Base-by-base conservation (phyloP, 2,113 vertebrate species). In the Oenanthe melanoleuca region DNA sequence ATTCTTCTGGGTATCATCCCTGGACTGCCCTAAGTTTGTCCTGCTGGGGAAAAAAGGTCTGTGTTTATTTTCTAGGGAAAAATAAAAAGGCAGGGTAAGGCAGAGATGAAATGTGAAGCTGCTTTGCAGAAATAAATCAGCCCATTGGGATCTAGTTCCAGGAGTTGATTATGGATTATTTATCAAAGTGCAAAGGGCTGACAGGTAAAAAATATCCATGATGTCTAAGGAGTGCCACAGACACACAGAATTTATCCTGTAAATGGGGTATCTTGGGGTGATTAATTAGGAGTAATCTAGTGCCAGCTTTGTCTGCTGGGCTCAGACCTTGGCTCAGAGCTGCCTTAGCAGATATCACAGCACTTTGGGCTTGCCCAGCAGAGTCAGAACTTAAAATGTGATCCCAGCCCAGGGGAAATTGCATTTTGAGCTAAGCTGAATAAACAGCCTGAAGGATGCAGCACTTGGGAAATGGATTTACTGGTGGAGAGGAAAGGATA, bases 71-170 rank as follows among this genome's bases (percentile, higher is more conserved):
- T 72, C 55, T 42, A 20, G 34, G 59, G 8, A 13, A 80, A 71
- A 67, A 60, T 28, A 11, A 59, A 56, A 78, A 66, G 23, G 31
- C 37, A 67, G 78, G 52, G 47, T 53, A 82, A 66, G 56, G 42
- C 59, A 60, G 61, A 86, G 33, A 64, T 52, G 34, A 87, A 78
- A 81, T 22, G 42, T 83, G 49, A 91, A 88, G 42, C 38, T 89
- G 34, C 49, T 73, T 75, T 60, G 69, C 42, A 91, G 85, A 86
- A 91, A 92, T 87, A 83, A 83, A 89, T 63, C 75, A 80, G 23
- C 31, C 50, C 55, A 33, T 3, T 85, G 33, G 57, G 45, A 50
- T 86, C 69, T 61, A 89, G 45, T 40, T 70, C 28, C 5, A 77
- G 33, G 44, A 91, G 63, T 0, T 72, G 34, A 61, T 85, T 78